Evolutionary conservation across 2,113 vertebrate genomes (phyloP), one percentile per base, ranked within the genome.

Genomic region (Petromus typicus): DNA sequence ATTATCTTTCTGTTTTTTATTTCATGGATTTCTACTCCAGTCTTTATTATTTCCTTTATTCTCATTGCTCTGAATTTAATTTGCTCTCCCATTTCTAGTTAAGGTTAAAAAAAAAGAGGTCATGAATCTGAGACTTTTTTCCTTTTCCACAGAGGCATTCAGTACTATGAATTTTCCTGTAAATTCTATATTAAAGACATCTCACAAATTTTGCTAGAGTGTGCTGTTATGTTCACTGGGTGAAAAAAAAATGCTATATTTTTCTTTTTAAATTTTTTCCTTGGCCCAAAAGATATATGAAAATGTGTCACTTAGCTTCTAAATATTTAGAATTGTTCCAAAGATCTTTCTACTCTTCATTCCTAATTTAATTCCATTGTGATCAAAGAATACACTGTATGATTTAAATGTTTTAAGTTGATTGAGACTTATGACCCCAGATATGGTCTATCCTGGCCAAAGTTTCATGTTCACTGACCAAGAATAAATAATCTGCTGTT

Each of bases 31-130:
- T 45, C 51, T 71, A 89, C 57, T 81, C 63, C 57, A 32, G 57
- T 79, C 14, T 87, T 94, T 71, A 51, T 45, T 88, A 88, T 94
- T 91, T 91, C 16, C 16, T 80, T 86, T 92, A n/a, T 85, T 75
- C 34, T 81, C 27, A 51, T 94, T 84, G 79, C 30, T 67, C 88
- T 76, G 7, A 61, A 8, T n/a, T 54, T 67, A 85, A 73, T 64
- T 84, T 84, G 56, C 18, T 84, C 61, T 81, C 88, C 14, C 51
- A 51, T 61, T 67, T 83, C 12, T 61, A 40, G 6, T 25, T 88
- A 56, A 78, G 75, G 89, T 18, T 18, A 37, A 90, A 56, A 67
- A 8, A 81, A 75, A 45, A 9, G 27, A 82, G 5, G 12, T 17
- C n/a, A 51, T 59, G 57, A 30, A 37, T 67, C 63, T 87, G 12